These are phyloP conservation scores for Sussaba pulchella DNA, from an alignment of 2,888 invertebrate species.

Conservation along the genomic window DNA sequence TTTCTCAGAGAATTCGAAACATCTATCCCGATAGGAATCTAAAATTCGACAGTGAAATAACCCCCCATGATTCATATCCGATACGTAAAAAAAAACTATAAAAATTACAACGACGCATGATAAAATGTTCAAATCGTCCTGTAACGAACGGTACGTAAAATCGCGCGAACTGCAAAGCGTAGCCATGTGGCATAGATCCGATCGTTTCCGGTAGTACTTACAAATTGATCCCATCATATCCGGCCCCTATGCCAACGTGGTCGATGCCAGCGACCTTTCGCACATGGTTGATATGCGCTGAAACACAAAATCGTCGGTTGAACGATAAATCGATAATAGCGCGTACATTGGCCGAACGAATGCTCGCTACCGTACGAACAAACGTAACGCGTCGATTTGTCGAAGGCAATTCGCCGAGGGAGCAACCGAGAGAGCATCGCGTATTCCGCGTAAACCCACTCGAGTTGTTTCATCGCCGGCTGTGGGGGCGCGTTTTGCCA, in stretches of 20 bases:
- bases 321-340: conserved; percentile 51
- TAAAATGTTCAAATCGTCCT: too few species aligned
- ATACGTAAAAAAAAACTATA: too few species aligned
- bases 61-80: too few species aligned
- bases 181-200: background rate
- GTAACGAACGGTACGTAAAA: too few species aligned
- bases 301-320: conserved; percentile 77
- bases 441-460: conserved; percentile 42
- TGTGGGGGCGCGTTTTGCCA: conserved; percentile 47
- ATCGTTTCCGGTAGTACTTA: conserved; percentile 86
- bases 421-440: conserved; percentile 17
- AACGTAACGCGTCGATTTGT: conserved; percentile 51
- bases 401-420: conserved; percentile 40
- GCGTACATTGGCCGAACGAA: conserved; percentile 45
- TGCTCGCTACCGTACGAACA: conserved; percentile 32
- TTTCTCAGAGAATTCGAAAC: too few species aligned
- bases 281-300: conserved; percentile 96
- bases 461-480: conserved; percentile 64
- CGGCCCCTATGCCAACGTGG: conserved; percentile 95
- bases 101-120: too few species aligned
- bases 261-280: conserved; percentile 94
- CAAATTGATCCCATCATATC: conserved; percentile 96
- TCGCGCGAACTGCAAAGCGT: too few species aligned
- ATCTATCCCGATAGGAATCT: too few species aligned
- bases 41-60: too few species aligned